Base-by-base conservation (phyloP, 2,888 invertebrate species). In the Apotomis turbidana region DNA sequence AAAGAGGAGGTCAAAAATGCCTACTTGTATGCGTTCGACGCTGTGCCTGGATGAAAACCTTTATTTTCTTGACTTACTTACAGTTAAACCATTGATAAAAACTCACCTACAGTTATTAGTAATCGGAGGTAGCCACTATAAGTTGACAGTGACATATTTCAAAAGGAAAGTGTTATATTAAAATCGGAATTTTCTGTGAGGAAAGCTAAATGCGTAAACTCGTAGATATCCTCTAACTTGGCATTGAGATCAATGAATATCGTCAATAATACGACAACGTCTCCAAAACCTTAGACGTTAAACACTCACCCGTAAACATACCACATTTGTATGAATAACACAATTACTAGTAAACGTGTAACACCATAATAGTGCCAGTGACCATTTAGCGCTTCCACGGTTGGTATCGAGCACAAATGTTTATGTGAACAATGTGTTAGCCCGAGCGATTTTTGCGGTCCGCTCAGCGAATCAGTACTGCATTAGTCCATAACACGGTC, bases 401-500 rank as follows among this genome's bases (percentile, higher is more conserved):
- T 74, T 78, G 79, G 77, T 60, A 79, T 81, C 83, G 49, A 83
- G 85, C 83, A 79, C 82, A 83, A 88, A 89, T 87, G 82, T 89
- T 89, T 88, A 87, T 85, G 87, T 85, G 87, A 90, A 91, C 89
- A 93, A 90, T 90, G 83, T 85, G 86, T 87, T 89, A 84, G 83
- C 81, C 79, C 83, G 84, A 81, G 82, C 87, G 85, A 88, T 88
- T 90, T 89, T 89, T 89, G 91, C 89, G 87, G 87, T 85, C 81
- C 81, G 87, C 87, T 87, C 60, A 74, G 85, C 93, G 93, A 91
- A 89, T 93, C 93, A 93, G 93, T 93, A 83, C 83, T 85, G 87
- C 85, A 89, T 90, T 88, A 91, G 91, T 84, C 90, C 88, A 92
- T 92, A 92, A 83, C 85, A 87, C 87, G 87, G 88, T 80, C 90